Evolutionary conservation across 92 coral and sea anemone genomes (phyloP).

Genomic region (Phenganax stokvisi): DNA sequence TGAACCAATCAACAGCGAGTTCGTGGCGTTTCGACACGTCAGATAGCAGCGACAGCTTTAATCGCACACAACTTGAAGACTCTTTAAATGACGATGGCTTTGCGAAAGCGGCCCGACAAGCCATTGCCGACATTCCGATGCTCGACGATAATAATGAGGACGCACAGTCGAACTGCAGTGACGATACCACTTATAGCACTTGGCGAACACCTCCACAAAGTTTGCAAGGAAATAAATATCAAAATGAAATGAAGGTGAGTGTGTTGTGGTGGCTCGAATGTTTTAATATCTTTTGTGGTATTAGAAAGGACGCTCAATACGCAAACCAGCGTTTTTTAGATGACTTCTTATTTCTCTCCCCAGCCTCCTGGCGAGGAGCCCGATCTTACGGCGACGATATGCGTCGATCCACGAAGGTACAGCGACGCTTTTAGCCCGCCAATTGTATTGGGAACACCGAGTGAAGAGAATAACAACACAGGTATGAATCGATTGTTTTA

Average conservation of each 20-base stretch:
- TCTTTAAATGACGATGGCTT: slow-evolving; percentile 52
- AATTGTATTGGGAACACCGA: slow-evolving; percentile 47
- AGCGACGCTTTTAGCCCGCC: slow-evolving; percentile 83
- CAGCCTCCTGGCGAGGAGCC: slow-evolving; percentile 98
- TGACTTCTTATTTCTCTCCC: background rate
- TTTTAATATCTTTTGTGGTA: too few species aligned
- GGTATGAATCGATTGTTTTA: background rate
- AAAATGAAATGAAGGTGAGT: slow-evolving; percentile 87
- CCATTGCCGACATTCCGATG: slow-evolving; percentile 38
- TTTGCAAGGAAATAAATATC: slow-evolving; percentile 65
- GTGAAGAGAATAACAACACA: slow-evolving; percentile 9
- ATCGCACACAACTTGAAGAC: slow-evolving; percentile 51
- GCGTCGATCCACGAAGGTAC: slow-evolving; percentile 77
- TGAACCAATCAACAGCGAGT: slow-evolving; percentile 80
- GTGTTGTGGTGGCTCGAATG: background rate
- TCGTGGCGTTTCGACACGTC: slow-evolving; percentile 92
- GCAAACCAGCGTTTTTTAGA: too few species aligned
- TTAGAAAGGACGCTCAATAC: too few species aligned
- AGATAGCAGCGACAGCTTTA: slow-evolving; percentile 58
- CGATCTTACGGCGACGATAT: slow-evolving; percentile 84
- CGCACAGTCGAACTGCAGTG: slow-evolving; percentile 71
- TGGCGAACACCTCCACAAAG: slow-evolving; percentile 86
- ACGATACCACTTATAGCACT: slow-evolving; percentile 76
- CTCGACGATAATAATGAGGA: slow-evolving; percentile 56
- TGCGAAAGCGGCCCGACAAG: slow-evolving; percentile 38